Evolutionary conservation across 2,888 invertebrate genomes (phyloP).

Genomic region (Abrostola tripartita): DNA sequence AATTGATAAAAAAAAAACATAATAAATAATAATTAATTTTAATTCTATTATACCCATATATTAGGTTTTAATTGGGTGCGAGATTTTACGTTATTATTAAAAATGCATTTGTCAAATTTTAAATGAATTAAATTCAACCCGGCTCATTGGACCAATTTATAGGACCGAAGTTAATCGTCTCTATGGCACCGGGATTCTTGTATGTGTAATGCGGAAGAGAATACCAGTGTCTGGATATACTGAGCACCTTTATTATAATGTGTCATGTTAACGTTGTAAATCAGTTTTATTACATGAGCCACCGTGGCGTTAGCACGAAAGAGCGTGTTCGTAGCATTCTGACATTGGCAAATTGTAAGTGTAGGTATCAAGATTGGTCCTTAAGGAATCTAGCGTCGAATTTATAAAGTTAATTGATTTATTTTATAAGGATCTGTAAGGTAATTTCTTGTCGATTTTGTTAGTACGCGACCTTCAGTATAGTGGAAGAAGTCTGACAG

Average conservation of each 20-base stretch:
- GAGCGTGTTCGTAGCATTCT: neutral
- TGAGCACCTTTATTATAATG: slow-evolving; percentile 2
- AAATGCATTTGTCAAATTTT: too few relatives aligned
- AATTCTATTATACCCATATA: too few relatives aligned
- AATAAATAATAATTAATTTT: too few relatives aligned
- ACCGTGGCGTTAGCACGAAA: neutral
- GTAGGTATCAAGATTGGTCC: neutral
- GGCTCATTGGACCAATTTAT: neutral
- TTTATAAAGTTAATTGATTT: neutral
- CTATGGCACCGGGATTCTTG: neutral
- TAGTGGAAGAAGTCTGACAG: too few relatives aligned
- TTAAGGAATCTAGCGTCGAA: neutral
- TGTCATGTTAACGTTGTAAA: neutral
- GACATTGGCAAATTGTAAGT: neutral
- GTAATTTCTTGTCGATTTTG: too few relatives aligned
- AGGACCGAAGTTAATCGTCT: neutral
- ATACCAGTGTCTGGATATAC: neutral
- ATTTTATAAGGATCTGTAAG: neutral
- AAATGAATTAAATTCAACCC: neutral
- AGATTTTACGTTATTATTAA: too few relatives aligned
- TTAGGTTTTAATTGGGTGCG: too few relatives aligned
- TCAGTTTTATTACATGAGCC: slow-evolving; percentile 4
- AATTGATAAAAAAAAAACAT: too few relatives aligned
- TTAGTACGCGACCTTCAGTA: too few relatives aligned
- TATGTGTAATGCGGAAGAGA: slow-evolving; percentile 1